Percentiles rank a stretch among this genome's conserved stretches.
Evolutionary conservation across 1,140 invertebrate genomes (phyloP).

Genomic region (Tetramorium parvispinum): DNA sequence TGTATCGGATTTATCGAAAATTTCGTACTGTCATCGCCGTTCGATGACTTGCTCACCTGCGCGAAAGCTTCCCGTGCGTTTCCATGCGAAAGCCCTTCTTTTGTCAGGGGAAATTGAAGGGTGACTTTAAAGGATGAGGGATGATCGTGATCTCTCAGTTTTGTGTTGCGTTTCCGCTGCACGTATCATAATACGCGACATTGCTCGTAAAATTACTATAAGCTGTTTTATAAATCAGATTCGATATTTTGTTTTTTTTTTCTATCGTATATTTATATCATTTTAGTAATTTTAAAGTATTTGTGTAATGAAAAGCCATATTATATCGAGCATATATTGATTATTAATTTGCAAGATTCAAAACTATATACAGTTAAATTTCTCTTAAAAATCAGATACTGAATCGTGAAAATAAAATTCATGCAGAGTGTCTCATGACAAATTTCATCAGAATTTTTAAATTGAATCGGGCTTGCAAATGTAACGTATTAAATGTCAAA

Average conservation of each 20-base stretch:
- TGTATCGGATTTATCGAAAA: conserved; percentile 32
- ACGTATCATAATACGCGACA: conserved; percentile 30
- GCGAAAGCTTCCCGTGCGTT: conserved; percentile 2
- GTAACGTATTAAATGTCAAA: background rate
- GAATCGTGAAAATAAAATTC: background rate
- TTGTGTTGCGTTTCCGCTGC: conserved; percentile 20
- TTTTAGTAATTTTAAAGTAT: background rate
- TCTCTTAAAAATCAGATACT: background rate
- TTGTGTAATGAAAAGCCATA: background rate
- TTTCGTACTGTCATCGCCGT: conserved; percentile 31
- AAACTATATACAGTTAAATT: background rate
- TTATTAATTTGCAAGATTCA: background rate
- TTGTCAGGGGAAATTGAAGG: conserved; percentile 41
- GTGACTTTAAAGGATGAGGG: conserved; percentile 49
- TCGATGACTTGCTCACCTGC: conserved; percentile 37
- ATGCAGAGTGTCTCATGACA: background rate
- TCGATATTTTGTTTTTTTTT: background rate
- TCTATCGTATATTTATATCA: conserved; percentile 1
- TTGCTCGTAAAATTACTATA: conserved; percentile 16
- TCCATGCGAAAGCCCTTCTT: conserved; percentile 11
- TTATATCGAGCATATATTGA: background rate
- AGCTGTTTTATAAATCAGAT: conserved; percentile 12
- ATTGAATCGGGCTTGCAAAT: background rate
- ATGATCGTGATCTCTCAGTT: conserved; percentile 40
- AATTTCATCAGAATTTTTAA: background rate